Conservation (phyloP, 2,888 invertebrate genomes). For the Drosophila histrio region DNA sequence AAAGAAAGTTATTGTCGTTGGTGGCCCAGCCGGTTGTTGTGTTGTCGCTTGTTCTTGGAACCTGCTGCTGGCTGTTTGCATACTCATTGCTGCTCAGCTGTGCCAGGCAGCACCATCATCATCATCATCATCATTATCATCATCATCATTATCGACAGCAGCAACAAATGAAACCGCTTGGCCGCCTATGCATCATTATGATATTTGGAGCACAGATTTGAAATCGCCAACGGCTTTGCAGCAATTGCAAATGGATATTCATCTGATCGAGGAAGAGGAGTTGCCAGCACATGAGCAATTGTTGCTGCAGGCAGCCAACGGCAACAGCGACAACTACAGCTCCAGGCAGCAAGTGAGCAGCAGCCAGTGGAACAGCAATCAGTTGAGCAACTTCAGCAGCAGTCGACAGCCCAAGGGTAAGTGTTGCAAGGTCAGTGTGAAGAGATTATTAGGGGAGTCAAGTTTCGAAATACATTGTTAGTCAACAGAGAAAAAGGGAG, state of each 20-base stretch:
- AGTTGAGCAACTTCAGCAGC: slow-evolving; percentile 4
- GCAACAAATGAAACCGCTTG: slow-evolving; percentile 66
- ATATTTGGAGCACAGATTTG: slow-evolving; percentile 81
- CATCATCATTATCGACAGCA: slow-evolving; percentile 16
- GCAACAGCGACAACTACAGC: slow-evolving; percentile 3
- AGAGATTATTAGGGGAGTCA: not conserved
- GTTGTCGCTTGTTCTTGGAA: slow-evolving; percentile 31
- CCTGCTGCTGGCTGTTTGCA: slow-evolving; percentile 47
- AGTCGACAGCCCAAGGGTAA: slow-evolving; percentile 53
- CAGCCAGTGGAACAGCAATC: slow-evolving; percentile 14
- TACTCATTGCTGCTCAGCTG: slow-evolving; percentile 42
- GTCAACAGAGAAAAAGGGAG: too few relatives aligned
- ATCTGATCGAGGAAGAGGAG: slow-evolving; percentile 22
- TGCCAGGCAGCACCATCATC: slow-evolving; percentile 41
- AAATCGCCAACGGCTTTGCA: slow-evolving; percentile 28
- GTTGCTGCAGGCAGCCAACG: slow-evolving; percentile 23
- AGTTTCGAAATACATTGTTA: not conserved
- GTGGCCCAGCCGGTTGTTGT: slow-evolving; percentile 43
- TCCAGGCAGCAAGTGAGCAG: not conserved
- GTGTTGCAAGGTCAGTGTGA: not conserved
- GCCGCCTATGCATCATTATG: slow-evolving; percentile 81
- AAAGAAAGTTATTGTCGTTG: slow-evolving; percentile 71
- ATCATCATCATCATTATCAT: slow-evolving; percentile 16
- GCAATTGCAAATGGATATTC: slow-evolving; percentile 26
- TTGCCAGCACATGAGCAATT: slow-evolving; percentile 20